A percentile compares a stretch with the other conserved stretches of the same genome.
Evolutionary conservation across 2,113 vertebrate species (phyloP).

Genomic region (Fregata magnificens): DNA sequence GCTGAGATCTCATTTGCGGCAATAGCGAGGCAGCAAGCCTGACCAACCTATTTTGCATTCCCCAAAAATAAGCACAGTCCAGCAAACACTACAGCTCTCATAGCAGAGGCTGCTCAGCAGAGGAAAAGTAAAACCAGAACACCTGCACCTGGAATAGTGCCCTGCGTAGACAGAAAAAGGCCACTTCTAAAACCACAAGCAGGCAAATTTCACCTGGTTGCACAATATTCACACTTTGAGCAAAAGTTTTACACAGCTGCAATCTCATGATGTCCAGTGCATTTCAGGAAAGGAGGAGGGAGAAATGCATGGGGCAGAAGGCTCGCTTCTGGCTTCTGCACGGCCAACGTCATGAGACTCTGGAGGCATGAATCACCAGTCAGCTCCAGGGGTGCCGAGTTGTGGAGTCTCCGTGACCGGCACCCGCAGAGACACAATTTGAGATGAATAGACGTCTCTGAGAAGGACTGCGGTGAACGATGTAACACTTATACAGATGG

Average conservation of each 20-base stretch:
- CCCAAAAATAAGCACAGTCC: not conserved
- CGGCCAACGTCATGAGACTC: not conserved
- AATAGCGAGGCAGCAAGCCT: not conserved
- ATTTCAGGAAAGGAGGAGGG: not conserved
- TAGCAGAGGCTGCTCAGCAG: not conserved
- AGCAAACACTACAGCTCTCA: not conserved
- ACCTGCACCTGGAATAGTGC: not conserved
- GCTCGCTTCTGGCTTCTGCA: not conserved
- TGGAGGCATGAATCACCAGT: conserved; percentile 6
- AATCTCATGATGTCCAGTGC: fast-evolving
- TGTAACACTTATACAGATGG: conserved; percentile 33
- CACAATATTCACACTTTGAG: not conserved
- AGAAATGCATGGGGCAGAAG: not conserved
- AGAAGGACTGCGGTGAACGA: not conserved
- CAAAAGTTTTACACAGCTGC: not conserved
- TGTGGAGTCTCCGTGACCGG: not conserved
- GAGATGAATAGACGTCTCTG: conserved; percentile 5
- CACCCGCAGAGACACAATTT: not conserved
- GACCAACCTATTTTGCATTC: not conserved
- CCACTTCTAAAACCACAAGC: not conserved
- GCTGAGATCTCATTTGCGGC: not conserved
- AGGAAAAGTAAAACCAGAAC: not conserved
- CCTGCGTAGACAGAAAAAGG: not conserved
- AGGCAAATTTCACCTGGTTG: not conserved
- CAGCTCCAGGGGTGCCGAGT: not conserved